Evolutionary conservation across 1,140 invertebrate species (phyloP).

Genomic region (Physella acuta): DNA sequence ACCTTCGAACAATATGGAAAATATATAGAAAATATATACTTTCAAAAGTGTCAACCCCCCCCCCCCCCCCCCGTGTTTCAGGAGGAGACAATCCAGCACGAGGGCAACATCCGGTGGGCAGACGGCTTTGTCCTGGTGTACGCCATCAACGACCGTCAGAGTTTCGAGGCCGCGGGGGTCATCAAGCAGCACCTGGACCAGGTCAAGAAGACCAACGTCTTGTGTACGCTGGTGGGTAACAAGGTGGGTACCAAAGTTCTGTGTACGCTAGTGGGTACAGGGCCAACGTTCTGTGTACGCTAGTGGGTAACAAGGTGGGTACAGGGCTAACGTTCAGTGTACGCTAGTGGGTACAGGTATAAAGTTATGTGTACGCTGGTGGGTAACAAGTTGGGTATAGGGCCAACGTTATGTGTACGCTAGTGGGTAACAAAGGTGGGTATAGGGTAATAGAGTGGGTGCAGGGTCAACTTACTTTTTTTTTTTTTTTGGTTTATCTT

Average conservation of each 20-base stretch:
- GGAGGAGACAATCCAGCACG: conserved; percentile 63
- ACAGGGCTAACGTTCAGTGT: conserved; percentile 64
- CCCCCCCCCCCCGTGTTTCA: conserved; percentile 13
- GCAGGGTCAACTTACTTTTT: conserved; percentile 56
- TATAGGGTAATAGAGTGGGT: conserved; percentile 58
- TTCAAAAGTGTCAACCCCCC: too few species aligned
- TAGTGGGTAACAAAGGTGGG: conserved; percentile 79
- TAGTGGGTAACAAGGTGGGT: conserved; percentile 82
- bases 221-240: conserved; percentile 79
- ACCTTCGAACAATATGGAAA: not conserved
- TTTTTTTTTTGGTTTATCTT: not conserved
- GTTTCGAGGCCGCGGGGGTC: conserved; percentile 79
- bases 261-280: too few species aligned
- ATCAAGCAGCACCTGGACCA: conserved; percentile 67
- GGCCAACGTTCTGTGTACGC: conserved; percentile 64
- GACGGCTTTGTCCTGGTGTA: conserved; percentile 88
- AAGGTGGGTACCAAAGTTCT: too few species aligned
- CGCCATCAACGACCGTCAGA: conserved; percentile 84
- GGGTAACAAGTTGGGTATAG: conserved; percentile 79
- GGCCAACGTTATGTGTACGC: conserved; percentile 64
- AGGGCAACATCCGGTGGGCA: conserved; percentile 81
- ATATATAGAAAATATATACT: too few species aligned
- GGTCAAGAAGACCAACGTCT: conserved; percentile 64
- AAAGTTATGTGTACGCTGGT: conserved; percentile 70
- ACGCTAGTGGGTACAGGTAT: conserved; percentile 76